phyloP scores from a whole-genome alignment of 2,113 vertebrate species.

The Psephotus haematonotus region DNA sequence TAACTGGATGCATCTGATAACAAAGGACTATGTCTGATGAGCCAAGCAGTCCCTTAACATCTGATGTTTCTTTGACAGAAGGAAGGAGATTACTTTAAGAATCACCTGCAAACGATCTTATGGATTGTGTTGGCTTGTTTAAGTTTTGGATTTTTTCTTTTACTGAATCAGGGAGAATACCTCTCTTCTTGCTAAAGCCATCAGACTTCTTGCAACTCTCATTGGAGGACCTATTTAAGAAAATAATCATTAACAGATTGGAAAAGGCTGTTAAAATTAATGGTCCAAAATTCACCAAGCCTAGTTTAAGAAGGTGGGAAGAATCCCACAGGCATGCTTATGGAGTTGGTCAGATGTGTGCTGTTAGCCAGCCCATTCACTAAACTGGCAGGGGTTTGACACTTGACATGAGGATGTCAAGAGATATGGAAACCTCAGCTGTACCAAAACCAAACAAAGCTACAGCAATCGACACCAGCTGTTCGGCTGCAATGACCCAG shows the following conservation, averaged over 20 bases:
- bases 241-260: not conserved
- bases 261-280: not conserved
- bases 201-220: not conserved
- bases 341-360: rapidly evolving
- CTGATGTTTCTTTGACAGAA: not conserved
- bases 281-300: not conserved
- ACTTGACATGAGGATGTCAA: not conserved
- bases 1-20: not conserved
- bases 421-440: not conserved
- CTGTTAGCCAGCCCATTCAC: not conserved
- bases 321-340: not conserved
- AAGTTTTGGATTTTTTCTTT: not conserved
- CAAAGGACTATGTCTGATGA: not conserved
- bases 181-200: not conserved
- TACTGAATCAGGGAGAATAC: not conserved
- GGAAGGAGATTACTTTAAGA: not conserved
- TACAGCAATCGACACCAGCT: not conserved
- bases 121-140: not conserved
- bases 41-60: not conserved
- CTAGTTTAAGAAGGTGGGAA: not conserved
- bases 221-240: not conserved
- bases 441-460: not conserved
- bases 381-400: not conserved
- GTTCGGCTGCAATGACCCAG: slow-evolving; percentile 16
- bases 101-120: not conserved